Conservation (phyloP, 35 echinoderm and acorn worm genomes). For the Stichopus chloronotus region DNA sequence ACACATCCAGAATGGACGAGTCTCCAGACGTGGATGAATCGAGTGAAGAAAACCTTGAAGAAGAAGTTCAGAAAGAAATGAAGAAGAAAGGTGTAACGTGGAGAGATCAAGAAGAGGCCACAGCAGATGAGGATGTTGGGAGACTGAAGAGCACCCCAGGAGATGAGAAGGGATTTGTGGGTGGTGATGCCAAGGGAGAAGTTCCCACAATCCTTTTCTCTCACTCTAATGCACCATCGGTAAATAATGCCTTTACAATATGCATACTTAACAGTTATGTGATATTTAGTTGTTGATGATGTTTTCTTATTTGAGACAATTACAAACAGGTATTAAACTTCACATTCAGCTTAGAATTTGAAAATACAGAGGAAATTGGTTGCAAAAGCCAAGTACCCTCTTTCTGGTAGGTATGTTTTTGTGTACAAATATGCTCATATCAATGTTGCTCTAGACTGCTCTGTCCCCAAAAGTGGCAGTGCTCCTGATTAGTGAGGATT, state of each 20-base stretch:
- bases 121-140: background rate
- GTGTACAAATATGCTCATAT: no score
- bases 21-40: background rate
- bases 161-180: background rate
- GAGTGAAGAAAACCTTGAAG: background rate
- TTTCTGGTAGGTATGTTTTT: no score
- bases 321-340: no score
- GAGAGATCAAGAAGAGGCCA: background rate
- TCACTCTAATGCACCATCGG: background rate
- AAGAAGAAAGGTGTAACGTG: constrained; percentile 18
- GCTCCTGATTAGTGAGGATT: no score
- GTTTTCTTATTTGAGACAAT: no score
- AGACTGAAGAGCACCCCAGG: background rate
- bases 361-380: no score
- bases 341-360: no score
- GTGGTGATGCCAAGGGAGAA: background rate
- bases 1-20: background rate
- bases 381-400: no score
- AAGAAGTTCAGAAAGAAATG: background rate
- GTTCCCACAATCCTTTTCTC: constrained; percentile 7
- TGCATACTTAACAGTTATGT: background rate
- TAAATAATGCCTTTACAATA: background rate
- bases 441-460: no score
- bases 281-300: no score
- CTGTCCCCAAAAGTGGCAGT: no score